Evolutionary conservation across 2,113 vertebrate genomes (phyloP).

Genomic region (Actinemys pallida): DNA sequence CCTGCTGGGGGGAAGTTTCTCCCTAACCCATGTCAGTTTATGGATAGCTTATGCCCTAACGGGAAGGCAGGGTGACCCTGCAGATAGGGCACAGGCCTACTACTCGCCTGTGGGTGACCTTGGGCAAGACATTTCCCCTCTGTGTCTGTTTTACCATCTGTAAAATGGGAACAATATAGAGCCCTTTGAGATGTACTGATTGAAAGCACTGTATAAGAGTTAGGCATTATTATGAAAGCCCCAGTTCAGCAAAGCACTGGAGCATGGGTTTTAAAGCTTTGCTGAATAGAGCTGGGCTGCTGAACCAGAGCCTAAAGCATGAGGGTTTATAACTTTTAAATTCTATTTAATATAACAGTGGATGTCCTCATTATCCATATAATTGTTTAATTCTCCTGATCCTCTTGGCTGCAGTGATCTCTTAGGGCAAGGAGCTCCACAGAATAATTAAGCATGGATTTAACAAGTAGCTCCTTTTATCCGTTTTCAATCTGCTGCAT

Average conservation of each 20-base stretch:
- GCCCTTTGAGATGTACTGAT: background rate
- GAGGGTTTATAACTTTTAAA: background rate
- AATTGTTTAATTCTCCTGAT: background rate
- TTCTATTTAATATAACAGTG: background rate
- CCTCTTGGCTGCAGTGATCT: background rate
- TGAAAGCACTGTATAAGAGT: background rate
- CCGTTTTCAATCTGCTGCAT: background rate
- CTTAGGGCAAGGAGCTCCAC: background rate
- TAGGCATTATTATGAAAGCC: background rate
- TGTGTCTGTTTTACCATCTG: background rate
- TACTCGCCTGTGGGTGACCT: background rate
- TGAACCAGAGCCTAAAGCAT: background rate
- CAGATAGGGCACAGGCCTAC: background rate
- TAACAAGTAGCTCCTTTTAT: background rate
- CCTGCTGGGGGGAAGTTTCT: background rate
- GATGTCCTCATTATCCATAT: background rate
- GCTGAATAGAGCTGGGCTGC: background rate
- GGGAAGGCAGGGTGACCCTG: background rate
- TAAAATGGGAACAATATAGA: background rate
- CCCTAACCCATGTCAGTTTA: background rate
- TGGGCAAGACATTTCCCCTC: background rate
- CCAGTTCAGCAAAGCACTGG: background rate
- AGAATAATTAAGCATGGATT: background rate
- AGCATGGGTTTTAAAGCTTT: background rate
- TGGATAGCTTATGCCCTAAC: background rate